Evolutionary conservation across 2,888 invertebrate genomes (phyloP), one percentile per base, ranked within the genome.

Genomic region (Atherix ibis): DNA sequence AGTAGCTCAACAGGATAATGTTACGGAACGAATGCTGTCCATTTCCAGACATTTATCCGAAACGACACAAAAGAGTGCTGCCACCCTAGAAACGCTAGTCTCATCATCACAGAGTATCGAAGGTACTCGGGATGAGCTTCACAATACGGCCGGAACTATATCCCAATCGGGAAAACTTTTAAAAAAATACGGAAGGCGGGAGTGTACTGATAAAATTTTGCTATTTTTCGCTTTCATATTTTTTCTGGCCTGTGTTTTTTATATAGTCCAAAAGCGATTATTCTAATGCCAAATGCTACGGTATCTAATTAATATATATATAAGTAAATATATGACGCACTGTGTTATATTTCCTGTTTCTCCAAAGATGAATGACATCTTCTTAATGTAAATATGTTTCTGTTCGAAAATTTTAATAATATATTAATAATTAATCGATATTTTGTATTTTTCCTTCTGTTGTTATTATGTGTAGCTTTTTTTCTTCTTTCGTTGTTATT

Each of bases 161-260:
- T 70, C 78, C 17, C 89, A 87, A 52, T 89, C 92, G 0, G 81
- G 85, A 43, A 91, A 89, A 57, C 65, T 97, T 6, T 63, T 97
- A 28, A 87, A 87, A 36, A 97, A 95, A 63, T 95, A 94, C 54
- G 88, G 88, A 3, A 67, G 94, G 34, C 68, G 95, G 24, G 95
- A 97, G 64, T 79, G 89, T 43, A 97, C 95, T 0, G 95, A 97
- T 55, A 94, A 92, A 67, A 73, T 92, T 37, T 68, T 97, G 6
- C 71, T 89, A 53, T 74, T 80, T 46, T 76, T 91, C 51, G 87
- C 88, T 38, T 82, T 91, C 57, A 68, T 76, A 4, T 84, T 92
- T 63, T 91, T 91, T 56, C 63, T 88, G 44, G 84, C 84, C 10
- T 89, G 89, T 46, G 89, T 91, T 29, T 65, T 91, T 48, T 95